Evolutionary conservation across 1,140 invertebrate species (phyloP), one percentile per base, ranked within the genome.

Genomic region (Nasonia vitripennis): DNA sequence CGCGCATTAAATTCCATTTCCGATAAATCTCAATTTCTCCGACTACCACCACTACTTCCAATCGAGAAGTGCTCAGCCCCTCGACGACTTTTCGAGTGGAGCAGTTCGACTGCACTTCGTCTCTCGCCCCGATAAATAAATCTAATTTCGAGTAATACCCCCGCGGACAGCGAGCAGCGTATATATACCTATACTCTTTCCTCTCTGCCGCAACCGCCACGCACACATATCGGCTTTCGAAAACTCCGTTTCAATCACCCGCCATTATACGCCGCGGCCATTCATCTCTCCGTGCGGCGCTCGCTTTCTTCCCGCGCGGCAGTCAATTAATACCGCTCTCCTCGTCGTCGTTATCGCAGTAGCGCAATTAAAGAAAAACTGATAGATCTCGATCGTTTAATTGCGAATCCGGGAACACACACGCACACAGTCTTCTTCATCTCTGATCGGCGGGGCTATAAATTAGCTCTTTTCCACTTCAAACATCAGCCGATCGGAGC

Each of bases 11-110:
- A 73, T 67, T 82, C 81, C 74, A 51, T 75, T 82, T 82, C 45
- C 71, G 23, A 71, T 73, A 68, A 73, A 48, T 81, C 70, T 81
- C 37, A 81, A 68, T 80, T 80, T 77, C 78, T 77, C 68, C 27
- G 7, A 11, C 68, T 51, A 27, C 27, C 27, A 27, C 48, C 48
- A 12, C 11, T 12, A 4, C 0, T 4, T 4, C 14, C 14, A 51
- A 51, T 51, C 9, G 27, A 14, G n/a, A 11, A 23, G 68, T 23
- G 27, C n/a, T 71, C 68, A 23, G 68, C n/a, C 11, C n/a, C 70
- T 73, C 70, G 70, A 73, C 11, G 70, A 73, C 70, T 73, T 73
- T 37, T 37, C 27, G 17, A 73, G 70, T 71, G 34, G 3, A 37
- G 9, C 2, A 37, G 27, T 37, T 73, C 27, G 34, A 73, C 70